Conservation (phyloP, 2,797 vertebrate genomes). For the Spea hammondii region DNA sequence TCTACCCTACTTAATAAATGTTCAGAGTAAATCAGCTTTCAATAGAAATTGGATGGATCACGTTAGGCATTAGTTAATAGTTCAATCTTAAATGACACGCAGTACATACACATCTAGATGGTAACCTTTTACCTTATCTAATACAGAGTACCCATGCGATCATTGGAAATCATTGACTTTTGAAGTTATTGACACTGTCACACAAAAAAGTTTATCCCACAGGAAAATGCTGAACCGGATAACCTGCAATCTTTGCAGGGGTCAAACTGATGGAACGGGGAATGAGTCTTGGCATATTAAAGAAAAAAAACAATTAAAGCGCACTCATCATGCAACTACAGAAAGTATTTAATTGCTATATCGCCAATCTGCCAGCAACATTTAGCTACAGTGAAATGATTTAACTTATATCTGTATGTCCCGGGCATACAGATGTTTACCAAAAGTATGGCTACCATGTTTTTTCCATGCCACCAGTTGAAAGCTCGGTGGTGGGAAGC, state of each 20-base stretch:
- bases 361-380: no score
- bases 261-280: not conserved
- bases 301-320: no score
- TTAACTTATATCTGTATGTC: no score
- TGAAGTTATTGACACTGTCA: constrained; percentile 58
- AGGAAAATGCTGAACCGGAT: constrained; percentile 60
- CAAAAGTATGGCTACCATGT: no score
- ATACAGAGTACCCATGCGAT: constrained; percentile 64
- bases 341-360: no score
- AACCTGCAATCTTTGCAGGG: constrained; percentile 54
- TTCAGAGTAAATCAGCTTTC: constrained; percentile 39
- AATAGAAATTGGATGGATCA: constrained; percentile 53
- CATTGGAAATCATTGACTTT: constrained; percentile 70
- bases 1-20: constrained; percentile 46
- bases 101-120: constrained; percentile 62
- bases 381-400: no score
- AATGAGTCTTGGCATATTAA: no score
- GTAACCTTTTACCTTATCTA: constrained; percentile 67
- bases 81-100: constrained; percentile 56
- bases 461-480: no score
- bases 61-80: constrained; percentile 68
- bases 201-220: constrained; percentile 52
- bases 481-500: no score
- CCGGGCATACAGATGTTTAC: no score
- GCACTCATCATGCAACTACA: no score